Base-by-base conservation (phyloP, 1,140 invertebrate species). In the Microplitis demolitor region DNA sequence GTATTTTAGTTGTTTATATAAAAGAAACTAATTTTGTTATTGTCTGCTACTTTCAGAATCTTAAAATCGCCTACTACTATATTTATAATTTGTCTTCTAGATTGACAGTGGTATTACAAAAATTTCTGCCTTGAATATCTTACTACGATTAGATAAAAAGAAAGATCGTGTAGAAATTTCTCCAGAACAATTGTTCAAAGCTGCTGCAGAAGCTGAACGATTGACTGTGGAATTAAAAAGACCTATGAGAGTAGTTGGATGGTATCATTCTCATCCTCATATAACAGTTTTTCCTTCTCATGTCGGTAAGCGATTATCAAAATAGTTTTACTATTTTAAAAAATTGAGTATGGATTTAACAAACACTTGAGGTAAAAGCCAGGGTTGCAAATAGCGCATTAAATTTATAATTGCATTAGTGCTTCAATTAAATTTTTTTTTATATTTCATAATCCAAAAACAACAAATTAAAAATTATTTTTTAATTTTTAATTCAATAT, bases 261-360 rank as follows among this genome's bases (percentile, higher is more conserved):
- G 95, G 95, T 97, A 96, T 82, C 95, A 96, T 85, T 96, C 95
- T 5, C 95, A 97, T 87, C 95, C 95, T 33, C 94, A 96, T 79
- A 96, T 96, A 51, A 96, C 95, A 68, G 95, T 96, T 13, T 95
- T 92, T 91, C 95, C 95, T 35, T 96, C 94, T 66, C 93, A 94
- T 87, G 92, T 96, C 80, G 94, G 93, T 93, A 85, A 85, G 89
- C 82, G 74, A 13, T 61, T 24, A 24, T 24, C 13, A 34, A 60
- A 54, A 16, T 66, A n/a, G 39, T 56, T 37, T 33, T 1, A 13
- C 35, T 8, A 13, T 61, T 54, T 66, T 24, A 24, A 56, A 16
- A 11, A 54, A 64, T 67, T 31, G 33, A 8, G 73, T 60, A 33
- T 53, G 4, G 51, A 54, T 71, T 1, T 35, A 64, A n/a, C 34